phyloP scores from a whole-genome alignment of 2,888 invertebrate species.

The Diogma glabrata region DNA sequence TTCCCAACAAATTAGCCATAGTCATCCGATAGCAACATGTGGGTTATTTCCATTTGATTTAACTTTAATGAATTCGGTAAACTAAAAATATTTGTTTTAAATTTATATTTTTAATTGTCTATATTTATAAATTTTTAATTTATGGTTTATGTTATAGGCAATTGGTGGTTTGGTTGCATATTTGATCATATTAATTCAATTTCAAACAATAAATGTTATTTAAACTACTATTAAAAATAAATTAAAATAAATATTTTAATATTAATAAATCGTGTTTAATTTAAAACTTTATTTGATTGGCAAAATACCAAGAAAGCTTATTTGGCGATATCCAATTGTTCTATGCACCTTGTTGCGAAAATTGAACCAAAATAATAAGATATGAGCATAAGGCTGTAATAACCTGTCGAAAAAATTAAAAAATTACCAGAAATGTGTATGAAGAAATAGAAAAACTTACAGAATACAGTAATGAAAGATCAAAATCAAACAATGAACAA shows the following conservation, averaged over 20 bases:
- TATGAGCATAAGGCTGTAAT: constrained; percentile 1
- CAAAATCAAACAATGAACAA: constrained; percentile 8
- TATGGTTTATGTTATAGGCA: too few relatives aligned
- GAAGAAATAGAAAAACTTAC: constrained; percentile 1
- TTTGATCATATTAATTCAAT: too few relatives aligned
- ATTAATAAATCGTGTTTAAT: background rate
- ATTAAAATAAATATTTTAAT: background rate
- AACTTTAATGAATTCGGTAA: too few relatives aligned
- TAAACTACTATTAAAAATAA: too few relatives aligned
- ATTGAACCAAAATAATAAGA: constrained; percentile 12
- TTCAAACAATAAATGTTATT: too few relatives aligned
- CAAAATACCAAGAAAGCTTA: too few relatives aligned
- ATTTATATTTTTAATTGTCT: too few relatives aligned
- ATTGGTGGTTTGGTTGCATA: too few relatives aligned
- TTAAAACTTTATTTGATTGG: constrained; percentile 1
- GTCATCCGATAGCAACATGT: background rate
- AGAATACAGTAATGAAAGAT: constrained; percentile 10
- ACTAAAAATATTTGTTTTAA: too few relatives aligned
- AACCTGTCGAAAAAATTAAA: background rate
- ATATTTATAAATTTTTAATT: too few relatives aligned
- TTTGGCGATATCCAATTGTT: too few relatives aligned
- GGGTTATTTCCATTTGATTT: background rate
- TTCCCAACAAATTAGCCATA: constrained; percentile 5
- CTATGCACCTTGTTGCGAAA: too few relatives aligned
- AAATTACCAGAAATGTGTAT: background rate